Base-by-base conservation (phyloP, 2,888 invertebrate species). In the Eretmocerus hayati region DNA sequence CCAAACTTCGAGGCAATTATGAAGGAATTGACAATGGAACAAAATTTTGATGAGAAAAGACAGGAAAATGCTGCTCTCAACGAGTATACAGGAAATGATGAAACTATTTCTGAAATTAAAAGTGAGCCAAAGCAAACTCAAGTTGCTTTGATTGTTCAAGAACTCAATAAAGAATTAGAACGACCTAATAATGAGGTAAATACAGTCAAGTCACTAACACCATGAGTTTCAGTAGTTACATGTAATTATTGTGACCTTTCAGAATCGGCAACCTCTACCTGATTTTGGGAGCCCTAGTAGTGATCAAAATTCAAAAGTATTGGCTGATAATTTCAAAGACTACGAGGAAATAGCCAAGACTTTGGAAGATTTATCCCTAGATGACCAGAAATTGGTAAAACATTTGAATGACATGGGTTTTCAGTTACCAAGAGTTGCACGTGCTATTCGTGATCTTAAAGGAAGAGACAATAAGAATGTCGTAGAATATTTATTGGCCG, bases 401-500 rank as follows among this genome's bases (percentile, higher is more conserved):
- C 83, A 82, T 56, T 82, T 93, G 50, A 83, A 83, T 62, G 80
- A 82, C 52, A 94, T 94, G 93, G 94, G 94, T 2, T 94, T 94
- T 66, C 85, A 89, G 0, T 67, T 87, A 43, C 79, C 85, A 49
- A 80, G 89, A 68, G 90, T 89, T 16, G 84, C 87, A 5, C 80
- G 89, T 60, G 85, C 88, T n/a, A 63, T 71, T 40, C 85, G 86
- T 58, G 80, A 82, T 58, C 75, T 83, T 42, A 75, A 89, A 56
- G 90, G 91, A 49, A 78, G 77, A 66, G 84, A 90, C 75, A 87
- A 91, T 72, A 91, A 90, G 72, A 89, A 87, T 81, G 89, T 90
- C 58, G 82, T 91, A 48, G 91, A 92, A 67, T 86, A 87, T 71
- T 77, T 92, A 41, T 77, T 91, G 59, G 82, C 84, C 54, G 75